phyloP scores from a whole-genome alignment of 2,888 invertebrate genomes.

The Plebejus argus region DNA sequence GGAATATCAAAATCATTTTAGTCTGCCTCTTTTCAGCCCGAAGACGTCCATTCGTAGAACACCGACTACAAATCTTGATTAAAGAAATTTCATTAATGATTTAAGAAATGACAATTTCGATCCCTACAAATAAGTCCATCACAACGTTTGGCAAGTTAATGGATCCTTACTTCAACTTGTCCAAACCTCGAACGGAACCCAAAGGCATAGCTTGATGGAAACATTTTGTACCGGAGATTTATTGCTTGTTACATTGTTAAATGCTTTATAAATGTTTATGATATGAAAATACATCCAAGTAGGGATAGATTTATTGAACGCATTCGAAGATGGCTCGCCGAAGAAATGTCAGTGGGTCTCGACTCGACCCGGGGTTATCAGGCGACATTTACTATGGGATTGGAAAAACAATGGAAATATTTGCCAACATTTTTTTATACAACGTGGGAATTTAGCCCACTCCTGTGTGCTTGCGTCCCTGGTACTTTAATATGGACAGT shows the following conservation, averaged over 20 bases:
- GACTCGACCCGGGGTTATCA: slow-evolving; percentile 47
- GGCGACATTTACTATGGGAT: slow-evolving; percentile 37
- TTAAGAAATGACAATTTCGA: too few relatives aligned
- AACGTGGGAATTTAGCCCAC: not conserved
- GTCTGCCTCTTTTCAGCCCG: too few relatives aligned
- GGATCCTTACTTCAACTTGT: not conserved
- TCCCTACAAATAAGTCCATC: not conserved
- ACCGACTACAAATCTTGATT: too few relatives aligned
- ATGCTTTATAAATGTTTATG: slow-evolving; percentile 31
- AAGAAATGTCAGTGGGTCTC: slow-evolving; percentile 65
- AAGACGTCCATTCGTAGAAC: too few relatives aligned
- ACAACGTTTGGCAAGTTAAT: not conserved
- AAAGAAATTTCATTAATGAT: too few relatives aligned
- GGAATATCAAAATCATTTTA: too few relatives aligned
- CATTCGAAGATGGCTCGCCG: slow-evolving; percentile 45
- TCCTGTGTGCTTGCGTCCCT: not conserved
- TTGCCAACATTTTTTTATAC: not conserved
- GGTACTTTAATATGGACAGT: not conserved
- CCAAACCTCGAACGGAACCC: not conserved
- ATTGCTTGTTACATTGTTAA: slow-evolving; percentile 25
- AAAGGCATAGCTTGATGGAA: slow-evolving; percentile 2
- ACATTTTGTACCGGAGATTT: slow-evolving; percentile 24
- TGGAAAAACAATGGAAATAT: slow-evolving; percentile 23
- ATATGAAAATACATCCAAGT: slow-evolving; percentile 28
- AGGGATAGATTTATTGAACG: slow-evolving; percentile 44